Evolutionary conservation across 2,888 invertebrate genomes (phyloP).

Genomic region (Epinotia brunnichana): DNA sequence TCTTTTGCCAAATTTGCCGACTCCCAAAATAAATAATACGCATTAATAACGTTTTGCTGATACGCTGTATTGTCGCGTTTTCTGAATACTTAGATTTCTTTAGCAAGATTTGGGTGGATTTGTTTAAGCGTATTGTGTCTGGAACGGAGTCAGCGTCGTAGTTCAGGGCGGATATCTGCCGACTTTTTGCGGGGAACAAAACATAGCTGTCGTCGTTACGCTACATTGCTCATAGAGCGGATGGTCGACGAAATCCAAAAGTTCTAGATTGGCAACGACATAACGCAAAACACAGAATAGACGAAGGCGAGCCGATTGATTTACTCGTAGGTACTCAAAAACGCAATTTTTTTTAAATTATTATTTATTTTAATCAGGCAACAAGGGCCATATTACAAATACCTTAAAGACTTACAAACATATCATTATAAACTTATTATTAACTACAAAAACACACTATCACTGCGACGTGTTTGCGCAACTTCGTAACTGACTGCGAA

Average conservation of each 20-base stretch:
- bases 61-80: constrained; percentile 3
- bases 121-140: not conserved
- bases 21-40: constrained; percentile 17
- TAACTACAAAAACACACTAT: too few relatives aligned
- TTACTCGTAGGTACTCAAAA: not conserved
- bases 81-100: constrained; percentile 1
- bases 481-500: too few relatives aligned
- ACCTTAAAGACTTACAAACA: too few relatives aligned
- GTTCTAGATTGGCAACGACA: not conserved
- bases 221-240: constrained; percentile 1
- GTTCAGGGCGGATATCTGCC: not conserved
- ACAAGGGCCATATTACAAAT: too few relatives aligned
- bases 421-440: too few relatives aligned
- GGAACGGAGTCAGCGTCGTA: not conserved
- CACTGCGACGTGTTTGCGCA: too few relatives aligned
- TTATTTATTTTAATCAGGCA: too few relatives aligned
- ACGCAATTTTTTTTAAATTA: too few relatives aligned
- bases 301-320: not conserved
- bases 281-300: not conserved
- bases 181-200: not conserved
- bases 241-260: not conserved
- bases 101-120: not conserved
- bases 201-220: not conserved
- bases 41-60: constrained; percentile 30
- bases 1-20: constrained; percentile 29